Conservation (phyloP, 2,113 vertebrate species). For the Manacus vitellinus region DNA sequence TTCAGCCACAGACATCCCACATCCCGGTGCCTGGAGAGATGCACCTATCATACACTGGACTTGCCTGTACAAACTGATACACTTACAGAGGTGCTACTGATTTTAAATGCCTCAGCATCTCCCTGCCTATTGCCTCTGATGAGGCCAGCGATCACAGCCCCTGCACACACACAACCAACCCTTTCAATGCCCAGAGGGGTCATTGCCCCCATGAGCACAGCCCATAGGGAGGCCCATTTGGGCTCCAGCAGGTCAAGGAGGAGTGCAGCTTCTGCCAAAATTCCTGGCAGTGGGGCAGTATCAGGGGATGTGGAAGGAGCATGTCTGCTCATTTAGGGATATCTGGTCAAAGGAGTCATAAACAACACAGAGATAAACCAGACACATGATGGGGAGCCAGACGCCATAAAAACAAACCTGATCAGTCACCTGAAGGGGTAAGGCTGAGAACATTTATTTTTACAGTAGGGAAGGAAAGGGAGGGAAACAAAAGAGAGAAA, state of each 20-base stretch:
- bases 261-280: not conserved
- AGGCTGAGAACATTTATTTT: not conserved
- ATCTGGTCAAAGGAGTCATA: not conserved
- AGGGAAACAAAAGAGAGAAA: not conserved
- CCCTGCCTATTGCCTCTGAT: not conserved
- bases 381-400: not conserved
- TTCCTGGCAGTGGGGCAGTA: rapidly evolving
- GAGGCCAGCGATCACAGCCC: not conserved
- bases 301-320: not conserved
- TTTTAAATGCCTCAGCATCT: not conserved
- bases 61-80: not conserved
- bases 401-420: not conserved
- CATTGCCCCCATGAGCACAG: not conserved
- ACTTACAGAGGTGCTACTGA: not conserved
- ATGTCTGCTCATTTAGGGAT: rapidly evolving
- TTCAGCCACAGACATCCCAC: not conserved
- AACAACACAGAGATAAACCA: not conserved
- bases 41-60: not conserved
- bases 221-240: not conserved
- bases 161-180: not conserved
- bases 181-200: not conserved
- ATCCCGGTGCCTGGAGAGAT: not conserved
- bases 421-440: not conserved
- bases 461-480: not conserved
- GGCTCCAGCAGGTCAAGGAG: not conserved